Base-by-base conservation (phyloP, 1,140 invertebrate species). In the Tribolium madens region DNA sequence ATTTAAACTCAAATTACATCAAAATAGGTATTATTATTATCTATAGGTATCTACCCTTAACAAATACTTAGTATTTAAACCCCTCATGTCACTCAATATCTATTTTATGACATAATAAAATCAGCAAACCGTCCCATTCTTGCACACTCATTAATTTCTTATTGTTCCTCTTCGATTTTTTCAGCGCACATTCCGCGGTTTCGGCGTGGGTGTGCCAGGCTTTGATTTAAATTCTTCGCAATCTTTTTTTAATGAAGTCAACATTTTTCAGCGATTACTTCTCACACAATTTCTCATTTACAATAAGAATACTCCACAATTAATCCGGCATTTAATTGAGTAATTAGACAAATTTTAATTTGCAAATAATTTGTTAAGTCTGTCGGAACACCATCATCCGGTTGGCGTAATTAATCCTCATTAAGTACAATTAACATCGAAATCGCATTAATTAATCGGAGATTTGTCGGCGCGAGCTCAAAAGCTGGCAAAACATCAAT, bases 401-500 rank as follows among this genome's bases (percentile, higher is more conserved):
- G 48, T 15, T 2, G 10, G 10, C 13, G 15, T 50, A 17, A 50
- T 50, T 50, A 50, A 50, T 50, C 13, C 15, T 13, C 6, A 50
- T 50, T 50, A 50, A 7, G 13, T 50, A n/a, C 48, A 50, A 50
- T 50, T 50, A 50, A 50, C 10, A 2, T 12, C 48, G 13, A 50
- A 47, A 47, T 14, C 46, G 10, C 46, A 47, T 14, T 47, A 47
- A 47, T 47, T 47, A 47, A 50, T 42, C 36, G n/a, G 36, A 42
- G n/a, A 42, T 42, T 42, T 42, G 36, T 42, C 36, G 36, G 36
- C 36, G 36, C 36, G 36, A 14, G 17, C 12, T 72, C 75, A 76
- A 81, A 78, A 82, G 76, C 81, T 81, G 81, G 78, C 81, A 82
- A 82, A 82, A 82, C 81, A 82, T 80, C 81, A 80, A 81, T 82